Evolutionary conservation across 2,113 vertebrate species (phyloP).

Genomic region (Sinocyclocheilus anshuiensis): DNA sequence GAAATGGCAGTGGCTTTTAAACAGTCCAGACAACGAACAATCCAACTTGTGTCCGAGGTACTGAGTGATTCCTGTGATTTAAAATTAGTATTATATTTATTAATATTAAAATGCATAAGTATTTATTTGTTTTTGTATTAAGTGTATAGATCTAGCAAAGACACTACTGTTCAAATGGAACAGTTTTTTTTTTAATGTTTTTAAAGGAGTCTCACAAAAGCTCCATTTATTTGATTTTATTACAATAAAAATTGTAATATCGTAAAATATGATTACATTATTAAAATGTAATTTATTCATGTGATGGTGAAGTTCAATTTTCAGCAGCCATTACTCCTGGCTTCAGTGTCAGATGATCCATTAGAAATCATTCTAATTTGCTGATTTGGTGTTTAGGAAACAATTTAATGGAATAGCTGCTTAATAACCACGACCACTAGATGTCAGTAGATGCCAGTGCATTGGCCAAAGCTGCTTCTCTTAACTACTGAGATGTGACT

Average conservation of each 20-base stretch:
- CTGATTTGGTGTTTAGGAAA: too few relatives aligned
- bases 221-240: not conserved
- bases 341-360: not conserved
- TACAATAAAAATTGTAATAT: not conserved
- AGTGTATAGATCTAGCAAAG: not conserved
- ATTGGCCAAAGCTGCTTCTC: not conserved
- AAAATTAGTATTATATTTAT: not conserved
- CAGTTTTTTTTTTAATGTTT: not conserved
- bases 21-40: constrained; percentile 78
- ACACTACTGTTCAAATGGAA: not conserved
- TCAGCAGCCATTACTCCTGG: not conserved
- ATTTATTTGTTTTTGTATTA: not conserved
- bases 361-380: not conserved
- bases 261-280: not conserved
- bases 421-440: constrained; percentile 41
- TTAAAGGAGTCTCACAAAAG: not conserved
- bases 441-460: constrained; percentile 50
- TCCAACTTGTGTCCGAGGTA: constrained; percentile 83
- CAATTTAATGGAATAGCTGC: not conserved
- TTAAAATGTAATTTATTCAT: not conserved
- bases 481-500: not conserved
- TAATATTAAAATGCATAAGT: not conserved
- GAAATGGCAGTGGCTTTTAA: constrained; percentile 87
- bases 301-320: not conserved
- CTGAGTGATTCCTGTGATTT: not conserved